Evolutionary conservation across 92 coral and sea anemone species (phyloP).

Genomic region (Scolanthus callimorphus): DNA sequence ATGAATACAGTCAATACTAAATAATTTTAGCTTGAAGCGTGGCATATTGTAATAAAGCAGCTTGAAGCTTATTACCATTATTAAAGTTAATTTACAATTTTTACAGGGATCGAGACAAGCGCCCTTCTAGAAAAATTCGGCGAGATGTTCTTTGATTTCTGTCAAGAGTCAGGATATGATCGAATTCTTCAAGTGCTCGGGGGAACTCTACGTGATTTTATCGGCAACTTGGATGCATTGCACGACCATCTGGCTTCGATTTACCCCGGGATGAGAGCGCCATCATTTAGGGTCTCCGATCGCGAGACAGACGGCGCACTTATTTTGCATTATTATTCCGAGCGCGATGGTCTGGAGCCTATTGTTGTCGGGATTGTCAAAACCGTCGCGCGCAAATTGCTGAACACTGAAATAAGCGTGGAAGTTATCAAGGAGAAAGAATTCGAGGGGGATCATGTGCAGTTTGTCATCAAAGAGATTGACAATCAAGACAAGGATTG

Average conservation of each 20-base stretch:
- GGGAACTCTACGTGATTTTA: constrained; percentile 80
- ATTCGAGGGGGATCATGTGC: constrained; percentile 62
- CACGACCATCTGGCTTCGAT: constrained; percentile 81
- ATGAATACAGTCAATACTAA: too few species aligned
- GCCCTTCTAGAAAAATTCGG: constrained; percentile 77
- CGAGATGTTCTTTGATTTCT: constrained; percentile 82
- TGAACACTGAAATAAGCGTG: constrained; percentile 71
- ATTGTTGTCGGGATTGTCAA: constrained; percentile 82
- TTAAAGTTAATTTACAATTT: not conserved
- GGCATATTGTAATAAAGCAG: too few species aligned
- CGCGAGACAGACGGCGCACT: constrained; percentile 76
- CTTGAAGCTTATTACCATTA: too few species aligned
- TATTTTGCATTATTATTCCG: constrained; percentile 83
- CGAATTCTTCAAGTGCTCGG: constrained; percentile 84
- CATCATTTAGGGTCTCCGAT: constrained; percentile 86
- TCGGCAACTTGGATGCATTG: constrained; percentile 80
- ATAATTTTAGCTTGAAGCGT: too few species aligned
- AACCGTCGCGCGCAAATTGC: constrained; percentile 81
- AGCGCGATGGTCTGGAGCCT: constrained; percentile 81
- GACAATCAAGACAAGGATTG: constrained; percentile 33
- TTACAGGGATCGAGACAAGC: constrained; percentile 62
- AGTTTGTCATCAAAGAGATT: constrained; percentile 75
- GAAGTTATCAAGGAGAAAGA: constrained; percentile 49
- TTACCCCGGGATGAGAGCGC: constrained; percentile 90
- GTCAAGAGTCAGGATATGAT: constrained; percentile 87